Conservation (phyloP, 1,140 invertebrate species). For the Monomorium pharaonis region DNA sequence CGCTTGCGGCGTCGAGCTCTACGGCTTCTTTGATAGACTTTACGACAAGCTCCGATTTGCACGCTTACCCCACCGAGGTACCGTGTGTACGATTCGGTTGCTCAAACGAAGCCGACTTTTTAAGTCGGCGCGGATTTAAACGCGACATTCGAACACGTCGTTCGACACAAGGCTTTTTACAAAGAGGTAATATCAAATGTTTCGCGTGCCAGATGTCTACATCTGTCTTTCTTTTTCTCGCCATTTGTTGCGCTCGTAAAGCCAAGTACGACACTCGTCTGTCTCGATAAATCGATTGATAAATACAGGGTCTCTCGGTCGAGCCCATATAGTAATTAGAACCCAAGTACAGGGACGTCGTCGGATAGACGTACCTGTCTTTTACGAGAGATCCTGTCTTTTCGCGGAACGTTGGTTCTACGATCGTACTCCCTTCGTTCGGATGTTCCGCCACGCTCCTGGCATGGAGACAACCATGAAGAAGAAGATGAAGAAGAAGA, state of each 20-base stretch:
- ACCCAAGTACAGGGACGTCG: not conserved
- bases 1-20: conserved; percentile 12
- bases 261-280: not conserved
- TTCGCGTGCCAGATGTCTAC: conserved; percentile 41
- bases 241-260: not conserved
- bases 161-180: conserved; percentile 20
- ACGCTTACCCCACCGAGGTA: conserved; percentile 58
- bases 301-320: not conserved
- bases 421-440: not conserved
- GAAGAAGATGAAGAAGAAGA: conserved; percentile 15
- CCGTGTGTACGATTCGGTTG: conserved; percentile 50
- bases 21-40: conserved; percentile 75
- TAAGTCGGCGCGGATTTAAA: conserved; percentile 12
- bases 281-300: not conserved
- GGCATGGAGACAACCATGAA: not conserved
- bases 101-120: conserved; percentile 51
- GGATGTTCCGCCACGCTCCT: conserved; percentile 39
- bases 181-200: conserved; percentile 17
- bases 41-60: conserved; percentile 77
- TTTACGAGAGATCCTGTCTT: conserved; percentile 10
- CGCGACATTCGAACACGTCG: conserved; percentile 33
- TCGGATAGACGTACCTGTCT: not conserved
- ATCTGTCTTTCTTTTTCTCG: not conserved
- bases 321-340: conserved; percentile 1
- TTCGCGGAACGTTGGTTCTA: not conserved